Evolutionary conservation across 2,888 invertebrate genomes (phyloP).

Genomic region (Macrophya alboannulata): DNA sequence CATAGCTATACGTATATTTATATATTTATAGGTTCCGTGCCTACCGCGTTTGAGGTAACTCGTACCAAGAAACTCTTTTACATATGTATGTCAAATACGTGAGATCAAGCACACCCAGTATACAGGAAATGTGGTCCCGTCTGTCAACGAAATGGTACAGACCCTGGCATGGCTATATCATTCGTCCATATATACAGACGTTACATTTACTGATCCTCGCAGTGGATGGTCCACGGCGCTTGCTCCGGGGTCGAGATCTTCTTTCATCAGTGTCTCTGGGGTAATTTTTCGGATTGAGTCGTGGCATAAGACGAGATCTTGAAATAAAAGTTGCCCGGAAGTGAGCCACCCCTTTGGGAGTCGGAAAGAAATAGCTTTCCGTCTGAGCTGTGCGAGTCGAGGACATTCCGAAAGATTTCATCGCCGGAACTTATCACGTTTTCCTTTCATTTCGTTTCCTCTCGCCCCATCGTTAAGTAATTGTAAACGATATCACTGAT

Average conservation of each 20-base stretch:
- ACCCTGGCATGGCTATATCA: background rate
- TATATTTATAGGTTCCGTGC: slow-evolving; percentile 48
- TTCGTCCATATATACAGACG: background rate
- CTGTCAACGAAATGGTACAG: slow-evolving; percentile 39
- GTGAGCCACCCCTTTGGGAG: slow-evolving; percentile 26
- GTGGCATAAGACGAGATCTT: slow-evolving; percentile 9
- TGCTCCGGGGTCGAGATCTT: background rate
- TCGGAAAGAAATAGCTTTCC: slow-evolving; percentile 31
- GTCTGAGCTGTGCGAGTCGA: background rate
- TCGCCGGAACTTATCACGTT: background rate
- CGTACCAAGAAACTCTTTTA: slow-evolving; percentile 25
- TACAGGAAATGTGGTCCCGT: slow-evolving; percentile 45
- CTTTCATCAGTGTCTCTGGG: slow-evolving; percentile 49
- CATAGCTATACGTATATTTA: slow-evolving; percentile 27
- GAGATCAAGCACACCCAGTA: slow-evolving; percentile 43
- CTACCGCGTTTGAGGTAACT: slow-evolving; percentile 37
- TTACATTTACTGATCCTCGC: slow-evolving; percentile 1
- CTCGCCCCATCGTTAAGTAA: background rate
- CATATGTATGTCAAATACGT: slow-evolving; percentile 43
- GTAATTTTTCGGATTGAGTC: slow-evolving; percentile 47
- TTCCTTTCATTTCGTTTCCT: background rate
- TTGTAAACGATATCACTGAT: background rate
- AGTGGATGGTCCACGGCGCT: background rate
- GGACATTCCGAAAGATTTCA: slow-evolving; percentile 21
- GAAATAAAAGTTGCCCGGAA: slow-evolving; percentile 28